These are phyloP conservation scores for Mormyrops boulengeri DNA, from an alignment of 2,797 vertebrate species.

Conservation along the genomic window DNA sequence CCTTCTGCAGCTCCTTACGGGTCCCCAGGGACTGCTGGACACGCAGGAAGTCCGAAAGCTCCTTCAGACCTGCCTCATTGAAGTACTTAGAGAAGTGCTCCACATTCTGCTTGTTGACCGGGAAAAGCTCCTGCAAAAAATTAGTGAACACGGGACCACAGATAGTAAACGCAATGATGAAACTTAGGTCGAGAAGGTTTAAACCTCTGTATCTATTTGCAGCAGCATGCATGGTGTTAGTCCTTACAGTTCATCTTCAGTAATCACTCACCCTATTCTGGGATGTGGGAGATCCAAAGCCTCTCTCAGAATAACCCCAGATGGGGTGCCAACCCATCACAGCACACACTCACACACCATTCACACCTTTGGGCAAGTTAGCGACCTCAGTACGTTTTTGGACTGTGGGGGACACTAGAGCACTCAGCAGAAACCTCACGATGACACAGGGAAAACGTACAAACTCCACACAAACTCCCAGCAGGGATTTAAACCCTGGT, in stretches of 20 bases:
- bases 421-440: background rate
- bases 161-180: background rate
- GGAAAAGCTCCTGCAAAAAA: constrained; percentile 76
- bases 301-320: background rate
- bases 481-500: background rate
- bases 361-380: background rate
- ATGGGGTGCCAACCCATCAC: background rate
- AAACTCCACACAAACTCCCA: background rate
- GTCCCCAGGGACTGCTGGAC: constrained; percentile 80
- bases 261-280: background rate
- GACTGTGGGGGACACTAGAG: background rate
- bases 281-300: background rate
- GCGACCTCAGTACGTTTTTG: too few relatives aligned
- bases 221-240: background rate
- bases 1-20: constrained; percentile 86
- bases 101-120: constrained; percentile 81
- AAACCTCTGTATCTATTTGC: background rate
- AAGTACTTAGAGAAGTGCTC: constrained; percentile 88
- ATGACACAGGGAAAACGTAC: background rate
- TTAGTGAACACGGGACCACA: background rate
- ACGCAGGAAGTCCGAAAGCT: constrained; percentile 79
- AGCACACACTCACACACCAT: background rate
- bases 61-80: constrained; percentile 80
- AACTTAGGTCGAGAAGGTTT: background rate
- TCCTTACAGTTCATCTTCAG: background rate